Percentiles rank a stretch among this genome's conserved stretches.
Conservation (phyloP, 2,797 vertebrate genomes). For the Aplochiton taeniatus region DNA sequence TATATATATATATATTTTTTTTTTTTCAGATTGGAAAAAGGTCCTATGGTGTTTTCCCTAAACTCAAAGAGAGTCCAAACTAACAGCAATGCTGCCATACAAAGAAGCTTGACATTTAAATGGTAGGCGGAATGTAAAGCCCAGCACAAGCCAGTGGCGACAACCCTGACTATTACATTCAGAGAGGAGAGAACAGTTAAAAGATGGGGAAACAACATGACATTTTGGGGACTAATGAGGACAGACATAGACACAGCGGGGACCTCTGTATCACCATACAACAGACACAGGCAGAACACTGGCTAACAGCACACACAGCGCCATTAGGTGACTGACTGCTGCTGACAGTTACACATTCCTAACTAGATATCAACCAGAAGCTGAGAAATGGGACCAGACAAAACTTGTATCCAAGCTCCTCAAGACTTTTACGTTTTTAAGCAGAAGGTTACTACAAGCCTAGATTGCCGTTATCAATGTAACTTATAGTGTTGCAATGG, state of each 20-base stretch:
- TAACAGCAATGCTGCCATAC: slow-evolving; percentile 29
- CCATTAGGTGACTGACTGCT: slow-evolving; percentile 11
- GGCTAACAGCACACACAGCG: slow-evolving; percentile 23
- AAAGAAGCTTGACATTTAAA: slow-evolving; percentile 60
- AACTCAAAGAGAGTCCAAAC: slow-evolving; percentile 31
- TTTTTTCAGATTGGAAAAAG: slow-evolving; percentile 22
- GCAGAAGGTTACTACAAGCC: too few species aligned
- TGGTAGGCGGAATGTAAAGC: slow-evolving; percentile 43
- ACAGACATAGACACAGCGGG: slow-evolving; percentile 48
- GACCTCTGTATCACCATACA: slow-evolving; percentile 16
- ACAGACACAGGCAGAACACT: slow-evolving; percentile 20
- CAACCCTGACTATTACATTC: slow-evolving; percentile 37
- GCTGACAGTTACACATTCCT: slow-evolving; percentile 45
- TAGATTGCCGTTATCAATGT: too few species aligned
- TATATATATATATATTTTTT: too few species aligned
- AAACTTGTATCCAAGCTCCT: too few species aligned
- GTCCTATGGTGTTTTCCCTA: slow-evolving; percentile 35
- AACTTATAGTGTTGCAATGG: too few species aligned
- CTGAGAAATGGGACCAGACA: too few species aligned
- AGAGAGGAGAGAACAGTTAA: slow-evolving; percentile 33
- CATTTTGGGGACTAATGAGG: slow-evolving; percentile 64
- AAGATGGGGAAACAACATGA: slow-evolving; percentile 45
- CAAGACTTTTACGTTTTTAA: too few species aligned
- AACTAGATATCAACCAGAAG: not conserved
- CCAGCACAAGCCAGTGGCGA: slow-evolving; percentile 2